These are phyloP conservation scores for Tenualosa ilisha DNA, from an alignment of 2,797 vertebrate genomes.

Conservation along the genomic window DNA sequence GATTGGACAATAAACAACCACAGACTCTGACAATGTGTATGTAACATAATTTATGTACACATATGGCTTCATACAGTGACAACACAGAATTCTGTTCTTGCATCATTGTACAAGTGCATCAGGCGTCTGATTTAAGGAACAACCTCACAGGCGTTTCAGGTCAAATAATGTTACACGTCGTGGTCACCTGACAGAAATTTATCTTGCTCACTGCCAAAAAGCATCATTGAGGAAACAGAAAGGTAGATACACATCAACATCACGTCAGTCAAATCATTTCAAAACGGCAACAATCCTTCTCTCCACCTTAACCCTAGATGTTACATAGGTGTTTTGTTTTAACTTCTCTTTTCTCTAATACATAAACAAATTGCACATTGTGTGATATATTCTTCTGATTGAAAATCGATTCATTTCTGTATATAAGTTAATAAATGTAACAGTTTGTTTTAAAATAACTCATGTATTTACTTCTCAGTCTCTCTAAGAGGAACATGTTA, in stretches of 20 bases:
- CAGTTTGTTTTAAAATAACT: constrained; percentile 79
- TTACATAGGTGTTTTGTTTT: constrained; percentile 70
- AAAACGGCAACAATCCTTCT: constrained; percentile 45
- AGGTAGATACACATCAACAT: constrained; percentile 63
- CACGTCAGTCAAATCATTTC: constrained; percentile 46
- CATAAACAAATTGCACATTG: constrained; percentile 77
- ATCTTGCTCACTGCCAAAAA: constrained; percentile 46
- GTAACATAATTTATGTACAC: constrained; percentile 85
- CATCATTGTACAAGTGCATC: constrained; percentile 71
- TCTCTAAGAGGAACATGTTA: constrained; percentile 75
- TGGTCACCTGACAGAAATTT: constrained; percentile 29
- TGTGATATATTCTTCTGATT: constrained; percentile 77
- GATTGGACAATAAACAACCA: neutral
- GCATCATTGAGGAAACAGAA: constrained; percentile 57
- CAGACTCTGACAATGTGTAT: constrained; percentile 50
- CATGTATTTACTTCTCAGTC: constrained; percentile 67
- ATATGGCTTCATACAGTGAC: constrained; percentile 88
- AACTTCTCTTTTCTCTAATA: constrained; percentile 79
- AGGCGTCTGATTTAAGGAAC: constrained; percentile 75
- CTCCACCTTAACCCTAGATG: constrained; percentile 26
- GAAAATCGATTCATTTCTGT: constrained; percentile 81
- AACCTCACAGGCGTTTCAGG: neutral
- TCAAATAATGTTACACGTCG: constrained; percentile 27
- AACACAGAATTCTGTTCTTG: constrained; percentile 81
- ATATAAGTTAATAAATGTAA: constrained; percentile 88